Evolutionary conservation across 2,113 vertebrate genomes (phyloP), one percentile per base, ranked within the genome.

Genomic region (Alligator mississippiensis): DNA sequence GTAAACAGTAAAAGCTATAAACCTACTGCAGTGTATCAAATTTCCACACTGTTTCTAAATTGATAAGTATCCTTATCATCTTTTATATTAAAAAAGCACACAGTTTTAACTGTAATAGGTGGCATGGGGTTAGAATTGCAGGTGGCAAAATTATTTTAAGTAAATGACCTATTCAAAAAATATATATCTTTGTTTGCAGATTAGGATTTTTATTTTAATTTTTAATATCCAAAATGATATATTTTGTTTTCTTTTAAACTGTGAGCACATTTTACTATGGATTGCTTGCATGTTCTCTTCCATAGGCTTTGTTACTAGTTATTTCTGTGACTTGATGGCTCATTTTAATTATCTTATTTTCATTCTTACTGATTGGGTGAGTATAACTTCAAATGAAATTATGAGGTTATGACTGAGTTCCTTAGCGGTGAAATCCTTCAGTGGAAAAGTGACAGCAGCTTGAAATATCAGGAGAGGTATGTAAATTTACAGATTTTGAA

Each of bases 1-100:
- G 75, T 89, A 90, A 89, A 93, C 55, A 55, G 59, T 85, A 63
- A 89, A 95, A 96, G 60, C 75, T 86, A 55, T 88, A 94, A 97
- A 82, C 68, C 82, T 88, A 84, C 38, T 78, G 87, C 77, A 83
- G 77, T 84, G 22, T 82, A 88, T 82, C 88, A 94, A 92, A 61
- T 61, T 9, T 95, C 89, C 86, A 59, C 34, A 82, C 64, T 94
- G 80, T 91, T 96, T 84, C 38, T 90, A 86, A 86, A 94, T 85
- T 94, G 92, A 92, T 91, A 97, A 96, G 38, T 92, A 14, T 14
- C 27, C 47, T 94, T 85, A 85, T 81, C 27, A 47, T 47, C 47
- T 47, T 47, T 47, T 7, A 7, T 47, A 47, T 47, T 22, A 95
- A 97, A 87, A 77, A 84, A 66, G 8, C 0, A 0, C 16, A 12